Evolutionary conservation across 1,140 invertebrate species (phyloP).

Genomic region (Trinorchestia longiramus): DNA sequence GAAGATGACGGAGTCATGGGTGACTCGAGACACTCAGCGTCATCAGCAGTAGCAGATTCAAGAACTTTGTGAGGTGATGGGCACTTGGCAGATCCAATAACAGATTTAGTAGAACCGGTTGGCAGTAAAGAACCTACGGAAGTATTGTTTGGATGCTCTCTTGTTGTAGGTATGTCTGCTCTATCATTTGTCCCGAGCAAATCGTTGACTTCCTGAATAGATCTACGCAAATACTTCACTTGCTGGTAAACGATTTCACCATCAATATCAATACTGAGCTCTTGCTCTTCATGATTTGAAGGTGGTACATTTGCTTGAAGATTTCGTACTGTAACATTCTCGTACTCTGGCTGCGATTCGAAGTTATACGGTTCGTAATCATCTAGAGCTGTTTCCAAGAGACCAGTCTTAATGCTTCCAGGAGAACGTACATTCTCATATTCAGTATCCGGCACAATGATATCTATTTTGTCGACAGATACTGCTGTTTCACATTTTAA

Average conservation of each 20-base stretch:
- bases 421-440: conserved; percentile 63
- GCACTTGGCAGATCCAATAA: conserved; percentile 43
- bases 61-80: conserved; percentile 21
- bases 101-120: neutral
- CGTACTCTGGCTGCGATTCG: conserved; percentile 61
- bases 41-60: conserved; percentile 56
- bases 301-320: neutral
- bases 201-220: conserved; percentile 81
- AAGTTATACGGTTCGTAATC: conserved; percentile 65
- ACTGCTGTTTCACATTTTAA: neutral
- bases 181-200: conserved; percentile 70
- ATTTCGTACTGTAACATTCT: conserved; percentile 63
- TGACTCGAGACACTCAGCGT: conserved; percentile 65
- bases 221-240: conserved; percentile 80
- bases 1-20: conserved; percentile 65
- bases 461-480: conserved; percentile 50
- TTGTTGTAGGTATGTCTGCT: neutral
- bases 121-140: neutral
- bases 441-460: neutral
- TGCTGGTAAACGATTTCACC: conserved; percentile 77
- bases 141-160: neutral
- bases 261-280: conserved; percentile 62
- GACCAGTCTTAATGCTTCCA: neutral
- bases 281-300: conserved; percentile 54
- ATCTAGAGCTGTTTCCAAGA: conserved; percentile 52